Conservation (phyloP, 2,888 invertebrate genomes). For the Laspeyria flexula region DNA sequence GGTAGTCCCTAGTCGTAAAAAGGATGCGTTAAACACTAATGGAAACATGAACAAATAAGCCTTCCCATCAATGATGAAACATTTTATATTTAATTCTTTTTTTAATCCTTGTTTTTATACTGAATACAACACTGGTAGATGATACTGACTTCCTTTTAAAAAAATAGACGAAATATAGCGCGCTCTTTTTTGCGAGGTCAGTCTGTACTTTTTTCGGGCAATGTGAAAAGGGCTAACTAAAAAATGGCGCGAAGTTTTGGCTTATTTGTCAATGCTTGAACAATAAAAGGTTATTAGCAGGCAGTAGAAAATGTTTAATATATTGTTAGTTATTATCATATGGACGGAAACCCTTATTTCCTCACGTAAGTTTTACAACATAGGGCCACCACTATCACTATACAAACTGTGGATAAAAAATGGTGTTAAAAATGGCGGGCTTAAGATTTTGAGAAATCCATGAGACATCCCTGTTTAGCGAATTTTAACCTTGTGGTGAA, state of each 20-base stretch:
- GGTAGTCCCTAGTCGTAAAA: too few relatives aligned
- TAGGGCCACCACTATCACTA: conserved; percentile 59
- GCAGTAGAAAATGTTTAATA: conserved; percentile 27
- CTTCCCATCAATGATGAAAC: too few relatives aligned
- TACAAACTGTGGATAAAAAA: background rate
- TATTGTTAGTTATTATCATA: conserved; percentile 45
- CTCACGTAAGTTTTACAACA: conserved; percentile 34
- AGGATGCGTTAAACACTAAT: too few relatives aligned
- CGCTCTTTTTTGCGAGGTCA: too few relatives aligned
- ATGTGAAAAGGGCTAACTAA: background rate
- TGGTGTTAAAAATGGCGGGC: background rate
- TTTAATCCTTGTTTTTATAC: too few relatives aligned
- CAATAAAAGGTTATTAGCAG: conserved; percentile 11
- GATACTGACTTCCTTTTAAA: too few relatives aligned
- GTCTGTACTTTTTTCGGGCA: background rate
- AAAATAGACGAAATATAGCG: too few relatives aligned
- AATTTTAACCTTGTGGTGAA: too few relatives aligned
- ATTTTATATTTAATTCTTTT: too few relatives aligned
- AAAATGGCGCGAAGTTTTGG: background rate
- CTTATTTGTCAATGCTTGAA: background rate
- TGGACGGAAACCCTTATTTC: conserved; percentile 64
- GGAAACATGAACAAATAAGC: background rate
- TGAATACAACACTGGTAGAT: too few relatives aligned
- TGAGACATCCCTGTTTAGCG: too few relatives aligned
- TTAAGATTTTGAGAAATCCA: conserved; percentile 10